Base-by-base conservation (phyloP, 2,797 vertebrate species). In the Pogoniulus pusillus region DNA sequence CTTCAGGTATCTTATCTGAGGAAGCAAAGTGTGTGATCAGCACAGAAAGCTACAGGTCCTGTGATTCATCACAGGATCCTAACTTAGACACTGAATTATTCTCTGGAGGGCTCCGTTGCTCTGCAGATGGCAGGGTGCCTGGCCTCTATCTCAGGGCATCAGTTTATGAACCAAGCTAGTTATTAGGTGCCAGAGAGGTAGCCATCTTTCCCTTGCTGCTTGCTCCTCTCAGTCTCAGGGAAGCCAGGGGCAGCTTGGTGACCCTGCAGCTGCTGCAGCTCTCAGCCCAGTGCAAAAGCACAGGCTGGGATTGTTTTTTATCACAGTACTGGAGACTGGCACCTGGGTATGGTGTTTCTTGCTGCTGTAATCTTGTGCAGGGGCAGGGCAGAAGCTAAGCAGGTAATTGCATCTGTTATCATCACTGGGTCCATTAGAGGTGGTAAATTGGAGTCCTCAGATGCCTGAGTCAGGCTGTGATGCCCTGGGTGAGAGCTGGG, bases 51-150 rank as follows among this genome's bases (percentile, higher is more conserved):
- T 19, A 55, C 10, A 39, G 49, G 8, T 49, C 47, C 39, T 79
- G 64, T 86, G 88, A 88, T 88, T 92, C 78, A 76, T 91, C 64
- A 60, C 70, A 76, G 71, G 45, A 90, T 49, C 70, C 58, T 49
- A 17, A 35, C 49, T 79, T 37, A 8, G 45, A 64, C 64, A n/a
- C 41, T 35, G 60, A 90, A 74, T 93, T 86, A 76, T 23, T 91
- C 90, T 91, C 83, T 86, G 64, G 74, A 85, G 91, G 64, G 34
- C 71, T 85, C 43, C 79, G 53, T 73, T 3, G 4, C 53, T 65
- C 60, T 76, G 78, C 68, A 37, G 64, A 47, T 0, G 0, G 39
- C 16, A 26, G 66, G 71, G 71, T 92, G 87, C 68, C 32, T 76
- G 75, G 35, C 81, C 12, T 51, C 29, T 72, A 2, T 79, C 60